Base-by-base conservation (phyloP, 1,140 invertebrate genomes). In the Conus betulinus region DNA sequence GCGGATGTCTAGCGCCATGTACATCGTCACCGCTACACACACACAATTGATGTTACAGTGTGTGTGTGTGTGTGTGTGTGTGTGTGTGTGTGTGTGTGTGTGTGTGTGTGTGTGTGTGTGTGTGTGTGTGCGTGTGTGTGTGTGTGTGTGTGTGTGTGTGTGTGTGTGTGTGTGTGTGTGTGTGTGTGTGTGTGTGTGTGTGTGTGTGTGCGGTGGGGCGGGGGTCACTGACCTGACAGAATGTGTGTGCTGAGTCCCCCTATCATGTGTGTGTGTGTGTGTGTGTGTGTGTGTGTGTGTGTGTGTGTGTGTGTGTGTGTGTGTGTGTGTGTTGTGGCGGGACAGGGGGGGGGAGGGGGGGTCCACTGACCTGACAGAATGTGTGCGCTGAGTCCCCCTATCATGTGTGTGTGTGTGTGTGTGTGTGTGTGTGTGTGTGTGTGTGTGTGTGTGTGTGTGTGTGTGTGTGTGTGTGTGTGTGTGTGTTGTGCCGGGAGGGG, bases 311-410 rank as follows among this genome's bases (percentile, higher is more conserved):
- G n/a, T 81, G 25, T 25, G n/a, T 51, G 63, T 5, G 15, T 25
- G 25, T 51, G 53, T 3, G 52, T 0, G 27, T 17, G n/a, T 1
- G 15, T 83, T 55, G 20, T 1, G 51, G 57, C 4, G 57, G 8
- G 39, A n/a, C n/a, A n/a, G 39, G 0, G 39, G 39, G 3, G 8
- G 57, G 8, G 57, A 5, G 8, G 8, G 57, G 8, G 57, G 27
- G n/a, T 17, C 13, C 17, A 57, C 89, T 85, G 96, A 98, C 98
- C 97, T 93, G 97, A 97, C 83, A 98, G 95, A 90, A 97, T 92
- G 99, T 98, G 39, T 1, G 98, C 57, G 15, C 15, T 60, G 57
- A 8, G 15, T 60, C 57, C 0, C 57, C 15, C 15, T 27, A n/a
- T 27, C n/a, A 15, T 39, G 78, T 39, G 52, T 81, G 27, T 27